Evolutionary conservation across 1,140 invertebrate genomes (phyloP), one percentile per base, ranked within the genome.

Genomic region (Micrasema minimum): DNA sequence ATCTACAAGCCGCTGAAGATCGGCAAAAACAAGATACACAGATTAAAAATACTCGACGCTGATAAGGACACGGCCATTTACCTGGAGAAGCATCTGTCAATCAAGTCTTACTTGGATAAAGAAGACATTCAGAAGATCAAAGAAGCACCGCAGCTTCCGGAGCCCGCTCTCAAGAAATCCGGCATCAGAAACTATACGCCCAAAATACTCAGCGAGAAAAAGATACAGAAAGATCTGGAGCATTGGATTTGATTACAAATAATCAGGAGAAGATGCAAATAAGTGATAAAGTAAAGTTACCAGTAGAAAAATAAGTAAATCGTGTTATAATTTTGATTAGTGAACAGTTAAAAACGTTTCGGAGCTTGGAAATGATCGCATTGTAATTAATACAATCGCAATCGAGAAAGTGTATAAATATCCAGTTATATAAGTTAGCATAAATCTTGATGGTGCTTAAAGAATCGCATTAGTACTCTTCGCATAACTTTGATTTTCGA

Each of bases 151-250:
- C 57, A 66, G 59, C 14, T 75, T 20, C 71, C 75, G 41, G 77
- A 77, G 4, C 79, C 81, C 10, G 77, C 78, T 37, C 80, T 80
- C 7, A 87, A 86, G 53, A 84, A 83, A 76, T 80, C 83, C 2
- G 87, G 88, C 7, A 88, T 90, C 73, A 84, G 88, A 70, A 89
- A 90, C 78, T 90, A 90, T 69, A 89, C 87, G 2, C 88, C 89
- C 0, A 90, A 90, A 77, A 89, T 88, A 20, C 77, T 90, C 20
- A 83, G 83, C 72, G 77, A 86, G 80, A 64, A 83, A 66, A 53
- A 83, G 35, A 79, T 83, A 45, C 81, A 77, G 66, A 83, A 82
- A 71, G 81, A 81, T 67, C 71, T 80, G 64, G 80, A 84, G 51
- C 80, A 78, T 75, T 82, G 81, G 82, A 81, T 81, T 75, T 83